Evolutionary conservation across 2,888 invertebrate species (phyloP).

Genomic region (Spodoptera picta): DNA sequence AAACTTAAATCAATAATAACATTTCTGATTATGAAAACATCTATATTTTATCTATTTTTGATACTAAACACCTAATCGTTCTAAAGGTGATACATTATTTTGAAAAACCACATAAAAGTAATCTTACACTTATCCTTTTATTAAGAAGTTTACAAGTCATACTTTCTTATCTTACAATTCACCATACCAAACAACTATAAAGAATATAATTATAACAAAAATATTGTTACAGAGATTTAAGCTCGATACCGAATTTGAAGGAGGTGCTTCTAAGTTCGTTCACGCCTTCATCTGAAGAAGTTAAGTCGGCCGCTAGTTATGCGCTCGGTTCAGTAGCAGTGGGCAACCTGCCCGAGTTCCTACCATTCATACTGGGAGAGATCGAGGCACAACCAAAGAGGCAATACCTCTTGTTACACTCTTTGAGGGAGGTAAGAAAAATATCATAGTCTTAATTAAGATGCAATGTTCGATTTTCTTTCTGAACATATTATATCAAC

Average conservation of each 20-base stretch:
- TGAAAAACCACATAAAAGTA: not conserved
- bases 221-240: slow-evolving; percentile 90
- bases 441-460: too few relatives aligned
- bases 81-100: too few relatives aligned
- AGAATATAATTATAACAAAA: not conserved
- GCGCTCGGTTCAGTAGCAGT: slow-evolving; percentile 98
- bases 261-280: slow-evolving; percentile 96
- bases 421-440: slow-evolving; percentile 95
- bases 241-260: slow-evolving; percentile 92
- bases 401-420: slow-evolving; percentile 98
- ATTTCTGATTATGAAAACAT: too few relatives aligned
- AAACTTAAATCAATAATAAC: too few relatives aligned
- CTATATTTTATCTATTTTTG: too few relatives aligned
- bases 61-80: too few relatives aligned
- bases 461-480: too few relatives aligned
- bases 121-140: not conserved
- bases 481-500: too few relatives aligned
- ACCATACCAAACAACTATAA: too few relatives aligned
- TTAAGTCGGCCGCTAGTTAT: slow-evolving; percentile 99
- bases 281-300: slow-evolving; percentile 97
- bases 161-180: too few relatives aligned
- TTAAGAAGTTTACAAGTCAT: too few relatives aligned
- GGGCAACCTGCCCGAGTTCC: slow-evolving; percentile 97
- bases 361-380: slow-evolving; percentile 97
- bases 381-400: slow-evolving; percentile 98